Conservation (phyloP, 35 echinoderm and acorn worm genomes). For the Eucidaris tribuloides region DNA sequence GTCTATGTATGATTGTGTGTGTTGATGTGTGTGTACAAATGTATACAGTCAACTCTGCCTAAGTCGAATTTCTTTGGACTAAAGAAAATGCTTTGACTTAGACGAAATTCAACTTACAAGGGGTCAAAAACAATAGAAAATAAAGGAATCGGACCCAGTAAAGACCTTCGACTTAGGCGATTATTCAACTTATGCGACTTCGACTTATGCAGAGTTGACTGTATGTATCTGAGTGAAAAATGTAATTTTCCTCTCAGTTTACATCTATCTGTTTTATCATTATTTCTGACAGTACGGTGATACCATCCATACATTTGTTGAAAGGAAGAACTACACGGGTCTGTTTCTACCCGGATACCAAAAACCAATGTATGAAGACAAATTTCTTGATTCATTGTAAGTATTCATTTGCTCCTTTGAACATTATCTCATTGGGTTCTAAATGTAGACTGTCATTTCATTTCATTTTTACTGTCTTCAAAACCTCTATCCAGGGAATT, state of each 20-base stretch:
- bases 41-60: too few species aligned
- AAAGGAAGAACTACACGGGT: slow-evolving; percentile 55
- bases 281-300: slow-evolving; percentile 80
- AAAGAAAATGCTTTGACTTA: too few species aligned
- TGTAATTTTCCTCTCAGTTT: slow-evolving; percentile 6
- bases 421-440: not conserved
- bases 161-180: not conserved
- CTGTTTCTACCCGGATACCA: slow-evolving; percentile 81
- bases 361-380: slow-evolving; percentile 48
- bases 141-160: not conserved
- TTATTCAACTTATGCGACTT: not conserved
- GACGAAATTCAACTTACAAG: not conserved
- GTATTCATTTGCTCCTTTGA: not conserved
- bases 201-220: too few species aligned
- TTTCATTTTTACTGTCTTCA: not conserved
- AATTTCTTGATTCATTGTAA: slow-evolving; percentile 59
- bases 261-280: slow-evolving; percentile 3
- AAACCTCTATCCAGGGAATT: not conserved
- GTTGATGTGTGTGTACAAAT: too few species aligned
- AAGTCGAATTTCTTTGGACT: too few species aligned
- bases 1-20: too few species aligned
- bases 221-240: not conserved
- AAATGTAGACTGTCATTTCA: not conserved
- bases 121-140: not conserved
- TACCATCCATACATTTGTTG: slow-evolving; percentile 93